phyloP scores from a whole-genome alignment of 2,113 vertebrate genomes.

The Galeopterus variegatus region DNA sequence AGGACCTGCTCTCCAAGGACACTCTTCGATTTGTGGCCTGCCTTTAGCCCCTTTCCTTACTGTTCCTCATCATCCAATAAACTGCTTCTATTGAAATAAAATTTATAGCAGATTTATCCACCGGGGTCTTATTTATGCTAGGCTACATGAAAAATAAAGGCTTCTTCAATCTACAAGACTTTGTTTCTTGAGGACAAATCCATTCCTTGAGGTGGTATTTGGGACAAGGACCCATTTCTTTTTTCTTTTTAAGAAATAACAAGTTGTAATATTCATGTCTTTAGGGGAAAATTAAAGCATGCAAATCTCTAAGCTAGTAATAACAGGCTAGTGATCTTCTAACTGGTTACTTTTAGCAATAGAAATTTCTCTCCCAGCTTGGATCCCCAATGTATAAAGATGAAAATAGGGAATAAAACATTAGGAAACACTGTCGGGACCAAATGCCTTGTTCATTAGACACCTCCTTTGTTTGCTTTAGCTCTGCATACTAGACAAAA shows the following conservation, averaged over 20 bases:
- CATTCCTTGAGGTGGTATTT: not conserved
- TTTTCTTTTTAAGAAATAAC: not conserved
- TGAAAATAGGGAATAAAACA: not conserved
- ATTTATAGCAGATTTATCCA: not conserved
- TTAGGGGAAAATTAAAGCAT: not conserved
- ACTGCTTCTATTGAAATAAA: not conserved
- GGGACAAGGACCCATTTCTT: no score
- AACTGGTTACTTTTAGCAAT: constrained; percentile 1
- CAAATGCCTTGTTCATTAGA: not conserved
- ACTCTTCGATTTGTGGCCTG: not conserved
- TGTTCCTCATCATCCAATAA: not conserved
- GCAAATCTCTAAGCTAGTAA: not conserved
- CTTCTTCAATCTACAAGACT: not conserved
- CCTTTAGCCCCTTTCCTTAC: not conserved
- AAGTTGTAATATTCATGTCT: not conserved
- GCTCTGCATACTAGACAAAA: not conserved
- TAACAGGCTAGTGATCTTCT: not conserved
- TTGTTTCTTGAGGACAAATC: not conserved
- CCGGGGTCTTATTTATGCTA: not conserved
- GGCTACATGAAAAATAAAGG: not conserved
- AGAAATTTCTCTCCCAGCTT: not conserved
- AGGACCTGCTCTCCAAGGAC: not conserved
- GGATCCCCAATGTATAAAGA: not conserved
- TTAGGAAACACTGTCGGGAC: not conserved
- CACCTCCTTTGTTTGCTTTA: not conserved